Base-by-base conservation (phyloP, 2,888 invertebrate genomes). In the Plagodis pulveraria region DNA sequence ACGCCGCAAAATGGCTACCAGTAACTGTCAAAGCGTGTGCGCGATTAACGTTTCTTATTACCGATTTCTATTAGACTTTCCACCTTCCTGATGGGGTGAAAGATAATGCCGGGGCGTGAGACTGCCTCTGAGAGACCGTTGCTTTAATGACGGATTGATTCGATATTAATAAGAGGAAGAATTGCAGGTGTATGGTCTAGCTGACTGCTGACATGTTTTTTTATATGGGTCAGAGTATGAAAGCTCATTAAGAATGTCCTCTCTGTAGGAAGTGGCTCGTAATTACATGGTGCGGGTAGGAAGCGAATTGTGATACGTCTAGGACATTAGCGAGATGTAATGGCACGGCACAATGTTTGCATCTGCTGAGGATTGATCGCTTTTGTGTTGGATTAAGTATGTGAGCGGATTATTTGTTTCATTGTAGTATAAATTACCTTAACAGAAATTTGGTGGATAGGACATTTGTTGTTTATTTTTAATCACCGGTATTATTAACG, bases 21-120 rank as follows among this genome's bases (percentile, higher is more conserved):
- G 72, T 84, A 84, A 83, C 84, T 83, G 83, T 84, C 76, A 77
- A 77, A 79, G 79, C 86, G 85, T 83, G 84, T 82, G 85, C 76
- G 81, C 87, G 86, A 90, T 88, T 88, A 89, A 84, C 78, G 83
- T 86, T 89, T 88, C 89, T 89, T 89, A 91, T 89, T 87, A 87
- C 86, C 77, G 89, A 87, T 90, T 91, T 91, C 91, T 91, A 91
- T 91, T 91, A 91, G 85, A 88, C 87, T 90, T 90, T 89, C 87
- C 87, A 87, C 86, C 83, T 87, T 83, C 79, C 81, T 90, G 87
- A 89, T 90, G 88, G 89, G 89, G 90, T 90, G 88, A 89, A 84
- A 88, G 87, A 88, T 89, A 89, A 91, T 89, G 86, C 83, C 75
- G 81, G 89, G 89, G 89, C 89, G 90, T 89, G 89, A 82, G 89